Base-by-base conservation (phyloP, 1,140 invertebrate species). In the Panonychus citri region DNA sequence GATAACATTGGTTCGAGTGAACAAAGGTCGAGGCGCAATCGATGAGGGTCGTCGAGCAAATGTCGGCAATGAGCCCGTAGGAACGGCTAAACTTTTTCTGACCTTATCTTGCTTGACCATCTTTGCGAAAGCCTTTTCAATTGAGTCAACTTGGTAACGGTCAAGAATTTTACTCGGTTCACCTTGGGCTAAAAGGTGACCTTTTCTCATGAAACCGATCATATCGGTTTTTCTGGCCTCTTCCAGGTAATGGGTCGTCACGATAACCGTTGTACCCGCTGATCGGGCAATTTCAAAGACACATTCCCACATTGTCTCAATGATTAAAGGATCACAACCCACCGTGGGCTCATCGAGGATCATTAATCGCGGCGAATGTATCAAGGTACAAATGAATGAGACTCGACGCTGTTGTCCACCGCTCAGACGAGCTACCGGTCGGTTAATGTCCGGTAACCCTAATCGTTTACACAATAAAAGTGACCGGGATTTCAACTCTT, bases 351-450 rank as follows among this genome's bases (percentile, higher is more conserved):
- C 71, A 61, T 72, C 89, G 15, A 95, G 74, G 65, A 95, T 90
- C 17, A 95, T 71, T 19, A 94, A 74, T 67, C 90, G 82, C 0
- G 88, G 88, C 70, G 87, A 83, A 64, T 93, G 86, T 74, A 94
- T 81, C 4, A 95, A 71, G 3, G 88, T 87, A 25, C 87, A 82
- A 0, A 86, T 85, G 64, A 95, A 87, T 4, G 85, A 90, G 0
- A 90, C 85, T 60, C 88, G 76, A 37, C 88, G 75, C 66, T 90
- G 85, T 69, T 93, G 86, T 26, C 89, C 88, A 62, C 88, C 88
- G 71, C 87, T 56, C 3, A 59, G 49, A 26, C 34, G 13, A 13
- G 21, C 21, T 24, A 59, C 48, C 3, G 21, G 12, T 19, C 46
- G 42, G 28, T 3, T 12, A 17, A 21, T 13, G 8, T 53, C 25